These are phyloP conservation scores for Cyanoderma ruficeps DNA, from an alignment of 2,113 vertebrate genomes.

Conservation along the genomic window DNA sequence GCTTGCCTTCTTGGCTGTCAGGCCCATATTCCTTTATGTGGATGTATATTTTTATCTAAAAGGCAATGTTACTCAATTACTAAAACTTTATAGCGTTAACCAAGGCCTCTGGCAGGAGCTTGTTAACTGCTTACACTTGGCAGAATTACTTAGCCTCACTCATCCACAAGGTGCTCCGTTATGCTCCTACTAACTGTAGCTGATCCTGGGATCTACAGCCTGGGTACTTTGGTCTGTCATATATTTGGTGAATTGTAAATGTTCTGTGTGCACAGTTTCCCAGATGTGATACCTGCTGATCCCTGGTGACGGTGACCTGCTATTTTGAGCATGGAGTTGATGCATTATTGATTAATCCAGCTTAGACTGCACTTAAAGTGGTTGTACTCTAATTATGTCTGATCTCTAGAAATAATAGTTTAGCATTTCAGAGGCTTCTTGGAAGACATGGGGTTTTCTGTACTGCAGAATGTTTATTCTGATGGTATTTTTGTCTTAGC, in stretches of 20 bases:
- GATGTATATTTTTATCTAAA: background rate
- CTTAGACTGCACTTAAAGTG: background rate
- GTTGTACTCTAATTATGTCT: slow-evolving; percentile 25
- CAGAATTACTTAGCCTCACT: background rate
- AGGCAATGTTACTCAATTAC: background rate
- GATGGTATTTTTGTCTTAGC: background rate
- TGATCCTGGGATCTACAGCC: background rate
- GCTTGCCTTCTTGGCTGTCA: background rate
- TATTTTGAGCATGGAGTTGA: slow-evolving; percentile 37
- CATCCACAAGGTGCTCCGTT: background rate
- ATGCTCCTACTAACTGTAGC: background rate
- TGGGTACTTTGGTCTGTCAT: background rate
- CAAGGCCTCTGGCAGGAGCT: background rate
- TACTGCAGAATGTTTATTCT: background rate
- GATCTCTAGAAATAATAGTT: slow-evolving; percentile 8
- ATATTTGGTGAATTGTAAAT: background rate
- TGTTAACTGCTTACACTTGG: background rate
- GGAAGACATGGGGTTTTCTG: background rate
- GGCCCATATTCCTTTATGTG: background rate
- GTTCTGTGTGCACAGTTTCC: background rate
- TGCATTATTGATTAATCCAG: slow-evolving; percentile 49
- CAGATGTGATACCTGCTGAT: slow-evolving; percentile 22
- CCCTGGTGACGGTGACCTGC: background rate
- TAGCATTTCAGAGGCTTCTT: slow-evolving; percentile 18
- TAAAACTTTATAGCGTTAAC: background rate